Percentiles rank a stretch among this genome's conserved stretches.
These are phyloP conservation scores for Ectropis crepuscularia DNA, from an alignment of 2,888 invertebrate genomes.

Conservation along the genomic window DNA sequence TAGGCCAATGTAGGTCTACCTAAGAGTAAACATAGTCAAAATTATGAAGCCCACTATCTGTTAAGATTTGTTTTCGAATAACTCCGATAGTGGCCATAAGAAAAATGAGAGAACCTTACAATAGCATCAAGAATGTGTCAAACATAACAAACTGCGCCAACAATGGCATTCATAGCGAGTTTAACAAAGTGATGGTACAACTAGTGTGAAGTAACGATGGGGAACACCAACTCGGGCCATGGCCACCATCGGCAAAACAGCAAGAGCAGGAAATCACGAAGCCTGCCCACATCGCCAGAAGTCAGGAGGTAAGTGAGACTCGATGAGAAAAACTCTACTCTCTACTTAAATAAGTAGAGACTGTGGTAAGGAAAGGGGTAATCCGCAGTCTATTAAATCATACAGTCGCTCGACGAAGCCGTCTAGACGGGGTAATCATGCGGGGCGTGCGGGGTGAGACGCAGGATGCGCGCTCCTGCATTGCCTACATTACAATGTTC, in stretches of 20 bases:
- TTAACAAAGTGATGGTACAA: conserved; percentile 38
- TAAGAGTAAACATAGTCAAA: too few relatives aligned
- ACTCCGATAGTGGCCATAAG: conserved; percentile 5
- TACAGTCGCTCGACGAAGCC: too few relatives aligned
- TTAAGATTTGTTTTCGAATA: not conserved
- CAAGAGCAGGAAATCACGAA: conserved; percentile 86
- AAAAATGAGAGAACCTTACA: not conserved
- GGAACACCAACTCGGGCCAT: conserved; percentile 76
- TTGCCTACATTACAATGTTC: too few relatives aligned
- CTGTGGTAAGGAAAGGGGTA: too few relatives aligned
- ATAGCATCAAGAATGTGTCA: conserved; percentile 1
- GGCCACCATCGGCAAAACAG: conserved; percentile 72
- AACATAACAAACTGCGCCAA: not conserved
- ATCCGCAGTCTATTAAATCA: too few relatives aligned
- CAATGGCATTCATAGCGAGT: conserved; percentile 28
- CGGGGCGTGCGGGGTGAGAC: too few relatives aligned
- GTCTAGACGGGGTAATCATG: too few relatives aligned
- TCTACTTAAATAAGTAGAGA: too few relatives aligned
- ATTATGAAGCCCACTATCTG: not conserved
- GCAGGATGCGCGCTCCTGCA: too few relatives aligned
- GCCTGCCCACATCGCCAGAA: conserved; percentile 92
- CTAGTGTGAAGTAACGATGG: conserved; percentile 57
- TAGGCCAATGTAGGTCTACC: too few relatives aligned
- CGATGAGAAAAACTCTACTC: not conserved
- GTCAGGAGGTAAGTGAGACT: conserved; percentile 85